phyloP scores from a whole-genome alignment of 2,113 vertebrate species.

The Aramus guarauna region DNA sequence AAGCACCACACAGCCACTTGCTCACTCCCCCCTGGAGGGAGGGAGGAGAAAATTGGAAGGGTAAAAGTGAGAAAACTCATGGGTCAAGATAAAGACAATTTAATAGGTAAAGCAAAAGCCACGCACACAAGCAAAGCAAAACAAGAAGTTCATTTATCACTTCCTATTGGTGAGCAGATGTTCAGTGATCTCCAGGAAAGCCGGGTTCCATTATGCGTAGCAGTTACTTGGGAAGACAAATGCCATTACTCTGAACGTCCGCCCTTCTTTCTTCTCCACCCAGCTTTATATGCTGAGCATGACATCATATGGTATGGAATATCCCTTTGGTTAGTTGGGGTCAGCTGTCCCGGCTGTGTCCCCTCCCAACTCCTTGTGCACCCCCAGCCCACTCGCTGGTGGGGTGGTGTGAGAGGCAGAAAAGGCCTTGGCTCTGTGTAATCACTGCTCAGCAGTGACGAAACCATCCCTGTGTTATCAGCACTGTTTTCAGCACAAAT shows the following conservation, averaged over 20 bases:
- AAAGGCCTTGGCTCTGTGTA: neutral
- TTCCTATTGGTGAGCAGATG: neutral
- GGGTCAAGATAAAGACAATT: neutral
- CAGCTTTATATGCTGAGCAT: neutral
- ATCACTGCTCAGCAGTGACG: neutral
- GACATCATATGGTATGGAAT: rapidly evolving
- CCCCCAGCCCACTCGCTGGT: rapidly evolving
- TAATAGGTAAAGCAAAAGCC: neutral
- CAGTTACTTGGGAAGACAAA: neutral
- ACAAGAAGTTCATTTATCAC: neutral
- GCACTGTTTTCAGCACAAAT: neutral
- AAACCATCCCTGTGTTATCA: neutral
- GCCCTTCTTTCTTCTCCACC: neutral
- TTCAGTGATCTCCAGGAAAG: neutral
- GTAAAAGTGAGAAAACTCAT: neutral
- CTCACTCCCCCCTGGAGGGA: rapidly evolving
- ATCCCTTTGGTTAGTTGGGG: neutral
- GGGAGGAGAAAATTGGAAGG: neutral
- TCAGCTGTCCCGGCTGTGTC: neutral
- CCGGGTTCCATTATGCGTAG: rapidly evolving
- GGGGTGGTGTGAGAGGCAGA: neutral
- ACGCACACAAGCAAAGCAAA: rapidly evolving
- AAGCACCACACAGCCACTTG: rapidly evolving
- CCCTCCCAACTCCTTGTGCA: neutral
- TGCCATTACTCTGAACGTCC: rapidly evolving